Conservation (phyloP, 2,888 invertebrate genomes). For the Hipparchia sbordonii region DNA sequence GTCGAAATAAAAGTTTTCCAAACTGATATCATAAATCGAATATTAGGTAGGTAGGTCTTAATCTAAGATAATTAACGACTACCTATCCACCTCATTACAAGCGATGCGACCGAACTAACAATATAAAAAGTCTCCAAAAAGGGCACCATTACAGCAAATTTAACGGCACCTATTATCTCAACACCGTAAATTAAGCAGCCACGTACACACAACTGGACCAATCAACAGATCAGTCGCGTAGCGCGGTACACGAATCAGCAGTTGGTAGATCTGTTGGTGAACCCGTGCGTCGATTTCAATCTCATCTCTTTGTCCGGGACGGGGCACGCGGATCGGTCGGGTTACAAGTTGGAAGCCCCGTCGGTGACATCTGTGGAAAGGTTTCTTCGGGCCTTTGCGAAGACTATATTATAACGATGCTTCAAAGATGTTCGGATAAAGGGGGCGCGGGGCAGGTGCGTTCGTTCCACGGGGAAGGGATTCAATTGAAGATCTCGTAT, state of each 20-base stretch:
- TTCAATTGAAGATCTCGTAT: conserved; percentile 60
- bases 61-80: conserved; percentile 19
- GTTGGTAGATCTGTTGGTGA: conserved; percentile 48
- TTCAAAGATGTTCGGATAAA: conserved; percentile 55
- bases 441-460: conserved; percentile 58
- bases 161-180: conserved; percentile 75
- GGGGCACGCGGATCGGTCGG: conserved; percentile 52
- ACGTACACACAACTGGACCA: conserved; percentile 56
- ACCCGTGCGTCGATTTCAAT: conserved; percentile 62
- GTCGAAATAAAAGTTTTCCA: no score
- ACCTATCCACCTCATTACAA: conserved; percentile 22
- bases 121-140: conserved; percentile 50
- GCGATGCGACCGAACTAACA: conserved; percentile 18
- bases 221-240: conserved; percentile 53
- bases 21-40: neutral
- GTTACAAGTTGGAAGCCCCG: conserved; percentile 50
- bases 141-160: conserved; percentile 59
- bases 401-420: conserved; percentile 48
- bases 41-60: neutral
- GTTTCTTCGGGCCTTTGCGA: conserved; percentile 53
- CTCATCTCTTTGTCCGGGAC: conserved; percentile 76
- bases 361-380: conserved; percentile 57
- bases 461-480: conserved; percentile 55
- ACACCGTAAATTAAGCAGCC: conserved; percentile 76
- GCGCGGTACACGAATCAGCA: conserved; percentile 35